A percentile compares a stretch with the other conserved stretches of the same genome.
These are phyloP conservation scores for Heliconius eleuchia DNA, from an alignment of 1,140 invertebrate species.

Conservation along the genomic window DNA sequence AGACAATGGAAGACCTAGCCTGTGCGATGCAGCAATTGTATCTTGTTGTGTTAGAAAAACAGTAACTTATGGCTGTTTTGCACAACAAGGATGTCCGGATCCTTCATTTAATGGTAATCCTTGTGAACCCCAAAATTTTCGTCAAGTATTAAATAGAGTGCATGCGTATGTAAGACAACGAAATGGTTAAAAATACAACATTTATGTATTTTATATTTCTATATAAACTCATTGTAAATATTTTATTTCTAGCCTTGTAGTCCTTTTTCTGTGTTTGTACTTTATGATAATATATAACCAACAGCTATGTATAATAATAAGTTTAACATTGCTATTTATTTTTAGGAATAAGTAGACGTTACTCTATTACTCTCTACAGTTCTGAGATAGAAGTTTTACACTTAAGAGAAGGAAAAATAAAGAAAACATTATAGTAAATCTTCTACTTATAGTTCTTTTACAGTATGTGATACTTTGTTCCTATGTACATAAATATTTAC, in stretches of 20 bases:
- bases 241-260: not conserved
- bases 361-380: not conserved
- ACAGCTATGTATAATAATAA: not conserved
- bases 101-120: constrained; percentile 29
- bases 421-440: not conserved
- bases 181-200: not conserved
- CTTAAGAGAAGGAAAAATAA: not conserved
- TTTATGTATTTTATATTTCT: not conserved
- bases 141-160: constrained; percentile 13
- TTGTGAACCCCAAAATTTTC: constrained; percentile 34
- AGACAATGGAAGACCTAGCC: constrained; percentile 14
- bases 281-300: not conserved
- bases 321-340: not conserved
- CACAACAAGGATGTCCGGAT: constrained; percentile 35
- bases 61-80: constrained; percentile 42
- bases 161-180: constrained; percentile 5
- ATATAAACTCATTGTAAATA: not conserved
- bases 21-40: constrained; percentile 46
- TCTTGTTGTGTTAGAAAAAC: constrained; percentile 38
- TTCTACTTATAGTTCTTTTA: not conserved
- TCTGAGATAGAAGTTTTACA: not conserved
- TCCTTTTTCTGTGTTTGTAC: not conserved
- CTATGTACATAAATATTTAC: constrained; percentile 8
- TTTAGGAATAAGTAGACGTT: not conserved
- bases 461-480: not conserved